These are phyloP conservation scores for Amblyopsis rosae DNA, from an alignment of 2,113 vertebrate species.

Conservation along the genomic window DNA sequence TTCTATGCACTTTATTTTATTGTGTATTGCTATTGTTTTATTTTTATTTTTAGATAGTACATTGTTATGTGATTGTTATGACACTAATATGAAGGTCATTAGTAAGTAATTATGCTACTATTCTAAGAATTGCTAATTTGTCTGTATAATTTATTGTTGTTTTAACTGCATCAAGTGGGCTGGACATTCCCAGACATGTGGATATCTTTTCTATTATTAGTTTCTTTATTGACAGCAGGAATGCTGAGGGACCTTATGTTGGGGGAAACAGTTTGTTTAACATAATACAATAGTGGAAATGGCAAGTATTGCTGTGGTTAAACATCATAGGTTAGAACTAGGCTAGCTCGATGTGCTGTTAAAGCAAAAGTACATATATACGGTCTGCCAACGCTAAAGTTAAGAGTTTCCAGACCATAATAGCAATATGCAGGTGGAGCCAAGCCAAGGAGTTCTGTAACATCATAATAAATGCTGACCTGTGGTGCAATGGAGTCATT, in stretches of 20 bases:
- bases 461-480: too few relatives aligned
- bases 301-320: background rate
- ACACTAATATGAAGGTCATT: conserved; percentile 43
- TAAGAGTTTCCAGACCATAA: too few relatives aligned
- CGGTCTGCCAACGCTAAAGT: too few relatives aligned
- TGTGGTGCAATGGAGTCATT: too few relatives aligned
- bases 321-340: too few relatives aligned
- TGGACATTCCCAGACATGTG: conserved; percentile 17
- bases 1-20: conserved; percentile 65
- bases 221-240: background rate
- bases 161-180: background rate
- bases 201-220: conserved; percentile 2
- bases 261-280: background rate
- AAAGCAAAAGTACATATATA: too few relatives aligned
- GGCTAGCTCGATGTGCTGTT: too few relatives aligned
- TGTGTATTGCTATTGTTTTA: background rate
- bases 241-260: background rate
- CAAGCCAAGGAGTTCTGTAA: too few relatives aligned
- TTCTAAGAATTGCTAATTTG: background rate
- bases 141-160: conserved; percentile 42
- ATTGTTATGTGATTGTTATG: conserved; percentile 19
- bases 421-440: too few relatives aligned
- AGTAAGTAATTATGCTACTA: background rate
- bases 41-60: conserved; percentile 42
- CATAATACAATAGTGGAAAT: too few relatives aligned